Evolutionary conservation across 2,888 invertebrate genomes (phyloP), one percentile per base, ranked within the genome.

Genomic region (Diaprepes abbreviatus): DNA sequence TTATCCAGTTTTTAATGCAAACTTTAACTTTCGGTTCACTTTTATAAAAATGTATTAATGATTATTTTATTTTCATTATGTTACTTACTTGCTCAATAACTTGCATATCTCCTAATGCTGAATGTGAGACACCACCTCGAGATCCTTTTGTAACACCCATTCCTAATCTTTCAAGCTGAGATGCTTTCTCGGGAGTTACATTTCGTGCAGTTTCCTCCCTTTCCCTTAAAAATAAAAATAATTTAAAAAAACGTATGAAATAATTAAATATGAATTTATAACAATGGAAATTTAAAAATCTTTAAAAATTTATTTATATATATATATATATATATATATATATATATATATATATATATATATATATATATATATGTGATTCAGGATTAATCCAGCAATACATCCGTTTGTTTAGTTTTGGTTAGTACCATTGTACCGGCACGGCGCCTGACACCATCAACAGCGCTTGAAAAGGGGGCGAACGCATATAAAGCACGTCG

Each of bases 121-220:
- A 96, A 86, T 96, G 96, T 73, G 92, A 93, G 9, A 92, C 88
- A 60, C 90, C 92, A 45, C 90, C 89, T 75, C 57, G 83, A 76
- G 71, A 88, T 57, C 89, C 91, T 48, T 90, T 89, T 75, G 68
- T 87, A 77, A 91, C 91, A 69, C 94, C 97, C 94, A 98, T 97
- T 77, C 98, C 98, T 50, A 98, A 89, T 55, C 98, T 88, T 84
- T 98, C 97, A 78, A 93, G 88, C 84, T 96, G 94, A 74, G 92
- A 91, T 1, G 94, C 94, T 85, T 95, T 97, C 28, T 71, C 71
- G 16, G 64, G 40, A 43, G 67, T 54, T 0, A 59, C 60, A 60
- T 64, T 68, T 58, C 43, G 31, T 5, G 21, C 59, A 14, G 63
- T 24, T 21, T 67, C 71, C 60, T 71, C 71, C 21, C 71, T 38